Evolutionary conservation across 2,888 invertebrate species (phyloP).

Genomic region (Pherbina coryleti): DNA sequence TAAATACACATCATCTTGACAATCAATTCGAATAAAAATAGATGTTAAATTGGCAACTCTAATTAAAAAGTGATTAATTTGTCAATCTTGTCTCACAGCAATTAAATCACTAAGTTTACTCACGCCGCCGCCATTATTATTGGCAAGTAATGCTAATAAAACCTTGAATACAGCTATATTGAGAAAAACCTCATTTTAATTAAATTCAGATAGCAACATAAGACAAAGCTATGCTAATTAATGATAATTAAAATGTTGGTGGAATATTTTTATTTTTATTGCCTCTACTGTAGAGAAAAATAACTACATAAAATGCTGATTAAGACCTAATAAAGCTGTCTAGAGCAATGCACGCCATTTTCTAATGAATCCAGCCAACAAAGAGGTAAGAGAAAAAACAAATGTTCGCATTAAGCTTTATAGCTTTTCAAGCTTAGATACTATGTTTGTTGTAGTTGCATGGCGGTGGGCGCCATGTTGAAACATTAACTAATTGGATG

Average conservation of each 20-base stretch:
- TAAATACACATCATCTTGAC: background rate
- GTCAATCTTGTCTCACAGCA: background rate
- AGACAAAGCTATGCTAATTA: constrained; percentile 5
- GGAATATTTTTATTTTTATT: background rate
- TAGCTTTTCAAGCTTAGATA: too few species aligned
- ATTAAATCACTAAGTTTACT: constrained; percentile 4
- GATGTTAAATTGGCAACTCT: constrained; percentile 12
- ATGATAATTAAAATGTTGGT: background rate
- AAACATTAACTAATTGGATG: too few species aligned
- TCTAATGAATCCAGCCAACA: background rate
- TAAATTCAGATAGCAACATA: background rate
- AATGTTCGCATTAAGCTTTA: too few species aligned
- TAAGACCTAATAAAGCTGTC: constrained; percentile 1
- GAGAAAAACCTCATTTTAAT: background rate
- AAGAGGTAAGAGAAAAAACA: background rate
- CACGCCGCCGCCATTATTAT: background rate
- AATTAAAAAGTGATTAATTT: constrained; percentile 20
- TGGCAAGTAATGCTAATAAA: background rate
- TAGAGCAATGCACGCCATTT: background rate
- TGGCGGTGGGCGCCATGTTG: too few species aligned
- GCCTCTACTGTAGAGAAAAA: background rate
- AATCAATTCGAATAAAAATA: background rate
- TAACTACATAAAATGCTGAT: background rate
- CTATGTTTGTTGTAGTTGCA: too few species aligned
- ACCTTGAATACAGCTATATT: background rate